These are phyloP conservation scores for Fissipunctia ypsillon DNA, from an alignment of 2,888 invertebrate species.

Conservation along the genomic window DNA sequence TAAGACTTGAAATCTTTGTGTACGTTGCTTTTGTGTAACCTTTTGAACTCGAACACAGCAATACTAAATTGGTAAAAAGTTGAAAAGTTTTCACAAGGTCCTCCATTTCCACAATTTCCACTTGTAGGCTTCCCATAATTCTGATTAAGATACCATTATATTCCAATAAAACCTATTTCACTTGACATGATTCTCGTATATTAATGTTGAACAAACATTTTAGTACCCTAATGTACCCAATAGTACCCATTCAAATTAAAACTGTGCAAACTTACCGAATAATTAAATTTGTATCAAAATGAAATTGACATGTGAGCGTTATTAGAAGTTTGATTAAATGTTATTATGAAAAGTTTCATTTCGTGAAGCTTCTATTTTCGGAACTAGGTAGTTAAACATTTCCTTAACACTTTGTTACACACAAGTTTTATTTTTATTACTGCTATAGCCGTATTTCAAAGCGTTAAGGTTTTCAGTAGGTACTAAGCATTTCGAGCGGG, in stretches of 20 bases:
- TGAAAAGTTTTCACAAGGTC: background rate
- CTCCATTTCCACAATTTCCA: background rate
- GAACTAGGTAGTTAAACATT: background rate
- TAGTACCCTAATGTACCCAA: constrained; percentile 26
- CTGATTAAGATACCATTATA: constrained; percentile 16
- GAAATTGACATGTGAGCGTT: constrained; percentile 34
- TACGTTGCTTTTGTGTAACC: background rate
- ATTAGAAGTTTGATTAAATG: constrained; percentile 28
- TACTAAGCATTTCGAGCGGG: no score
- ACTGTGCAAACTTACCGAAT: constrained; percentile 46
- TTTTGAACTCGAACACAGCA: background rate
- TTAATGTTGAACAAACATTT: constrained; percentile 47
- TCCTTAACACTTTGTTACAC: no score
- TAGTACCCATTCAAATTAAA: constrained; percentile 47
- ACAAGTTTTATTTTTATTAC: no score
- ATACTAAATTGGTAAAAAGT: background rate
- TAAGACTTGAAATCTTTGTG: background rate
- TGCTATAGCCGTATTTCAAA: no score
- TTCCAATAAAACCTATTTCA: constrained; percentile 20
- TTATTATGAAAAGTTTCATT: background rate
- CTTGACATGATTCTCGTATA: constrained; percentile 47
- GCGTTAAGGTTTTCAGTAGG: no score
- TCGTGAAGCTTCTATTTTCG: background rate
- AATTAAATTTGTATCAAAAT: constrained; percentile 47
- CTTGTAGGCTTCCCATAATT: background rate